These are phyloP conservation scores for Mastomys coucha DNA, from an alignment of 2,113 vertebrate species.

Conservation along the genomic window DNA sequence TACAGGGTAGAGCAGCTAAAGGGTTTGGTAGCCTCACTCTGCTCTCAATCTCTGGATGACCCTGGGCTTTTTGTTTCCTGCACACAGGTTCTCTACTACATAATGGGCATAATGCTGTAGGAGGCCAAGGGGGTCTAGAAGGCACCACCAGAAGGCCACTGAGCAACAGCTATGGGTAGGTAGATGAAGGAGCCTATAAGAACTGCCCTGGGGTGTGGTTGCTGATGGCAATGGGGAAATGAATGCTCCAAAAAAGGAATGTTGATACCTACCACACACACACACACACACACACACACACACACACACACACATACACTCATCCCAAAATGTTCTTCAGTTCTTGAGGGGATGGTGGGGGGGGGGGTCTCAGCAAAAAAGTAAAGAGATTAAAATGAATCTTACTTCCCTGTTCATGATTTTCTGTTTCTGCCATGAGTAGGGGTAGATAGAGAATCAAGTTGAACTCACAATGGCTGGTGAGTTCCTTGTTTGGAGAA, in stretches of 20 bases:
- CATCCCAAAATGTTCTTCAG: not conserved
- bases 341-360: not conserved
- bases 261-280: not conserved
- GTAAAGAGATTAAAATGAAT: conserved; percentile 41
- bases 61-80: not conserved
- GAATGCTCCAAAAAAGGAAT: conserved; percentile 30
- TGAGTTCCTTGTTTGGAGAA: not conserved
- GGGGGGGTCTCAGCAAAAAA: not conserved
- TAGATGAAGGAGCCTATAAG: not conserved
- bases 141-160: not conserved
- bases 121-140: not conserved
- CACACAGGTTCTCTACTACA: not conserved
- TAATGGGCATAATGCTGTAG: not conserved
- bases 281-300: not conserved
- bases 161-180: not conserved
- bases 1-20: not conserved
- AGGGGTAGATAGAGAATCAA: not conserved
- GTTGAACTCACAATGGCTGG: not conserved
- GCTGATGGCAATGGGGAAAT: not conserved
- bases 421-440: not conserved
- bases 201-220: not conserved
- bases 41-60: not conserved
- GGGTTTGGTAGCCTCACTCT: not conserved
- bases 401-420: not conserved
- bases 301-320: not conserved